phyloP scores from a whole-genome alignment of 2,797 vertebrate species.

The Cuculus canorus region DNA sequence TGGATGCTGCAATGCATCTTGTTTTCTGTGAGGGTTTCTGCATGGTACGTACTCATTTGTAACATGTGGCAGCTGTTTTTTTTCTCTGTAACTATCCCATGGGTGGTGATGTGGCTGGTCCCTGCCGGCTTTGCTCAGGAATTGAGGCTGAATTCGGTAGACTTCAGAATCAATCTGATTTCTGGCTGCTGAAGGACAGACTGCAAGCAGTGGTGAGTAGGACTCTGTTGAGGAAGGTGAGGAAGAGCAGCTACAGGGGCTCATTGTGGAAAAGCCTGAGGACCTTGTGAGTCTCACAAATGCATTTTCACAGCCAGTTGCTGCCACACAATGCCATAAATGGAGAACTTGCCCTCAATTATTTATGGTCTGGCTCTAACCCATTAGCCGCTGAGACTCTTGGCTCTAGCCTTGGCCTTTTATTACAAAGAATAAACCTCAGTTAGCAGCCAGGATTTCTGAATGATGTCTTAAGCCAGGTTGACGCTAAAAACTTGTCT shows the following conservation, averaged over 20 bases:
- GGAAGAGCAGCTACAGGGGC: not conserved
- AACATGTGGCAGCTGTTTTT: not conserved
- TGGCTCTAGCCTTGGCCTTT: not conserved
- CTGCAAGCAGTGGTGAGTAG: not conserved
- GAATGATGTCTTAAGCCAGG: not conserved
- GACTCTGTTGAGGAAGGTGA: not conserved
- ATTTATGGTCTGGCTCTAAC: slow-evolving; percentile 31
- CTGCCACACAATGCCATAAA: slow-evolving; percentile 9
- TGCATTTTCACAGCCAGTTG: not conserved
- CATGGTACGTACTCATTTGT: not conserved
- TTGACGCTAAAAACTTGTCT: not conserved
- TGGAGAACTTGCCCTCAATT: slow-evolving; percentile 44
- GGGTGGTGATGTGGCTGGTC: not conserved
- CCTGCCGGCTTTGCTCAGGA: not conserved
- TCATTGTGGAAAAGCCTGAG: not conserved
- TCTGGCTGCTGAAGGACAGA: not conserved
- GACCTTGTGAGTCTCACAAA: not conserved
- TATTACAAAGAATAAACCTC: not conserved
- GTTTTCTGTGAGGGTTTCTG: not conserved
- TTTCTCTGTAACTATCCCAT: not conserved
- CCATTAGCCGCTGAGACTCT: not conserved
- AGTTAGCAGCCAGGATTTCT: slow-evolving; percentile 1
- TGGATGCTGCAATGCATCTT: not conserved
- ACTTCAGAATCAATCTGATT: not conserved
- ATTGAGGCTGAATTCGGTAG: not conserved